These are phyloP conservation scores for Phylloscopus collybita DNA, from an alignment of 2,797 vertebrate genomes.

Conservation along the genomic window DNA sequence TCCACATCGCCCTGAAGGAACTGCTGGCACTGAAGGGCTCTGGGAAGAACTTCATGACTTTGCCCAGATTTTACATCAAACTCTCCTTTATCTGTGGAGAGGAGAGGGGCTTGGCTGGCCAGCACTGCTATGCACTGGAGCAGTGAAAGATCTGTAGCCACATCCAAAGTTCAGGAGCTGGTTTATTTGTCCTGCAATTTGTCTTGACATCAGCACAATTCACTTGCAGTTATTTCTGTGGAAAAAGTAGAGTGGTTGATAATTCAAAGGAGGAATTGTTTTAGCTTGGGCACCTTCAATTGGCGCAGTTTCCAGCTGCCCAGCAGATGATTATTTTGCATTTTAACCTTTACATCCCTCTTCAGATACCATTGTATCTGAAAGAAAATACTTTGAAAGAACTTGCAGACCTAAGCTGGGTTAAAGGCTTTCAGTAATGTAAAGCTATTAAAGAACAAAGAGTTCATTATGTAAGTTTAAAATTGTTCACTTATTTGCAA, in stretches of 20 bases:
- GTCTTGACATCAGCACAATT: background rate
- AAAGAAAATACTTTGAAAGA: conserved; percentile 6
- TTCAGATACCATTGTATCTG: background rate
- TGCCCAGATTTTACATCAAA: background rate
- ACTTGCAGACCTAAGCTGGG: background rate
- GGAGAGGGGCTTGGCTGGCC: background rate
- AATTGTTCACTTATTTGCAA: conserved; percentile 36
- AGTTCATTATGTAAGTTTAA: conserved; percentile 32
- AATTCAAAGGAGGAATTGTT: background rate
- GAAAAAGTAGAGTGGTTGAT: background rate
- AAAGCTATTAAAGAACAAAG: conserved; percentile 22
- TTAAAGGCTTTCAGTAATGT: conserved; percentile 22
- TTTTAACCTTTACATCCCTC: conserved; percentile 44
- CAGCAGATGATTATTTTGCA: background rate
- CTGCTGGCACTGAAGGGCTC: background rate
- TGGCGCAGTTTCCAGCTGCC: background rate
- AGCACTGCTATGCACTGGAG: fast-evolving
- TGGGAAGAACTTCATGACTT: background rate
- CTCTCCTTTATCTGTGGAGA: background rate
- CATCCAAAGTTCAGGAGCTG: background rate
- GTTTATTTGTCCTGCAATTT: background rate
- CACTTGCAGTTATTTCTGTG: background rate
- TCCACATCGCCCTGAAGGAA: fast-evolving
- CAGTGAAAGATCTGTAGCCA: background rate
- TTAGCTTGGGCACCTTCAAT: background rate